These are phyloP conservation scores for Hydroisotoma schaefferi DNA, from an alignment of 2,888 invertebrate genomes.

Conservation along the genomic window DNA sequence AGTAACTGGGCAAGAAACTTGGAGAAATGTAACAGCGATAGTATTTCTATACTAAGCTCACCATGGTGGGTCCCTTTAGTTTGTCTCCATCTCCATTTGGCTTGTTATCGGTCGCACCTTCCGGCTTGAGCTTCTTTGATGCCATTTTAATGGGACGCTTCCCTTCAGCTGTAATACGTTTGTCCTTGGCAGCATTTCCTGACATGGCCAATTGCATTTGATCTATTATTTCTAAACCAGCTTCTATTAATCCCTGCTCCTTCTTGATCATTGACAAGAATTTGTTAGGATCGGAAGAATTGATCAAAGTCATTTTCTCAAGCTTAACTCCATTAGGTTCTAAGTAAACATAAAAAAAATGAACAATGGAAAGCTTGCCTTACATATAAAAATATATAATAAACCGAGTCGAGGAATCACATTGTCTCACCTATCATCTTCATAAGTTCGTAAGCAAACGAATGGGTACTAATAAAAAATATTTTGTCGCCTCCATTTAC, in stretches of 20 bases:
- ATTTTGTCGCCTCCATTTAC: constrained; percentile 44
- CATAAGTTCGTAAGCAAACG: constrained; percentile 38
- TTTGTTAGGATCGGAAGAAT: constrained; percentile 32
- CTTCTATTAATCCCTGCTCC: constrained; percentile 41
- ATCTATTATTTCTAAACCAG: constrained; percentile 50
- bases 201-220: constrained; percentile 65
- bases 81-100: constrained; percentile 25
- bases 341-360: constrained; percentile 4
- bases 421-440: constrained; percentile 35
- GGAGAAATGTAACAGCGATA: not conserved
- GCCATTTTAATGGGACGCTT: constrained; percentile 43
- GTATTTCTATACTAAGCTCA: constrained; percentile 8
- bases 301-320: constrained; percentile 31
- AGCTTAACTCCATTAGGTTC: constrained; percentile 43
- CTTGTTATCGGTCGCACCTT: constrained; percentile 30
- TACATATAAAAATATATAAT: no score
- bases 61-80: constrained; percentile 35
- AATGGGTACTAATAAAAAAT: constrained; percentile 41
- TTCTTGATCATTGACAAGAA: constrained; percentile 30
- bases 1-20: not conserved
- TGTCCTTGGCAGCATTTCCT: constrained; percentile 83
- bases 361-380: not conserved
- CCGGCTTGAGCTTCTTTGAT: constrained; percentile 44
- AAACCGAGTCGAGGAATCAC: no score
- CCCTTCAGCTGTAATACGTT: constrained; percentile 59